Evolutionary conservation across 2,888 invertebrate genomes (phyloP), one percentile per base, ranked within the genome.

Genomic region (Folsomia manolachei): DNA sequence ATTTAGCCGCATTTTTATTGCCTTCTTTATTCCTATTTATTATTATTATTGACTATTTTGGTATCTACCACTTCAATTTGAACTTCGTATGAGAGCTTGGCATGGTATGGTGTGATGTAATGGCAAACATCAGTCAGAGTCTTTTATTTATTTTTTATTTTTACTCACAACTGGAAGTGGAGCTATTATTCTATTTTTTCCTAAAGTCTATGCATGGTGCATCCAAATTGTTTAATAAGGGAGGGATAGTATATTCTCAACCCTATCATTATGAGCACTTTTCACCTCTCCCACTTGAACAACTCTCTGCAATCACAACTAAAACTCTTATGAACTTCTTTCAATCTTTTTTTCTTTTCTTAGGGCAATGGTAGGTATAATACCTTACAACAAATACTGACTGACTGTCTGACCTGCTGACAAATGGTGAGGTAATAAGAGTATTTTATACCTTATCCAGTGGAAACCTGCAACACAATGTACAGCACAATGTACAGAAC

Each of bases 281-380:
- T 56, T 56, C 56, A 56, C 56, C 56, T 56, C 56, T 56, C 21
- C 56, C 56, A 56, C 21, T 56, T 56, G 18, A 56, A 19, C 56
- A 39, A 14, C 39, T 39, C 39, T 39, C 39, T 39, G 39, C 39
- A 39, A 39, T 39, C 39, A 39, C 39, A 39, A 39, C 4, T 14
- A 39, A 39, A 39, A 39, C 39, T 39, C 39, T 39, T 14, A 39
- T 14, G 39, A 39, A 39, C 39, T 39, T 39, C 39, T 39, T 14
- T 39, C 7, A 9, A 39, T 14, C 39, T 14, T 39, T 39, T 39
- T 14, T 39, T 39, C 14, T 39, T 14, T 39, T 39, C 39, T 14
- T 39, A 39, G 39, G n/a, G n/a, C n/a, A n/a, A n/a, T n/a, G n/a
- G n/a, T n/a, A n/a, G n/a, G n/a, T n/a, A n/a, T n/a, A n/a, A n/a